Percentiles rank a stretch among this genome's conserved stretches.
These are phyloP conservation scores for Scolopax rusticola DNA, from an alignment of 2,797 vertebrate species.

Conservation along the genomic window DNA sequence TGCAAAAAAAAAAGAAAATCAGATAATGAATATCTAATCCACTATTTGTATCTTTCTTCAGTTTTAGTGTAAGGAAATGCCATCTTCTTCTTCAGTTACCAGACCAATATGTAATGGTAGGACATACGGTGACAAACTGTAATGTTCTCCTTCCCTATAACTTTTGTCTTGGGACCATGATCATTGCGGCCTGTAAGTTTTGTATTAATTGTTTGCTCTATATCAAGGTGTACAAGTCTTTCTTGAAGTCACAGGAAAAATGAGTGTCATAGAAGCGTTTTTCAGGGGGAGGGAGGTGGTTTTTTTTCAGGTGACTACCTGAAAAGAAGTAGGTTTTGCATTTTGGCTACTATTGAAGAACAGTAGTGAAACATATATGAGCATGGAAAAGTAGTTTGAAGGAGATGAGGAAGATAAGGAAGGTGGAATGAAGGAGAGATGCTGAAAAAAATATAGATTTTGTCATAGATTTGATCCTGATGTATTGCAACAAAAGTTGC, in stretches of 20 bases:
- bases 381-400: not conserved
- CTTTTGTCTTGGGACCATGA: not conserved
- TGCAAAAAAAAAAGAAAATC: not conserved
- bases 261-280: not conserved
- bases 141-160: not conserved
- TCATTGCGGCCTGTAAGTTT: not conserved
- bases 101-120: not conserved
- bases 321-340: not conserved
- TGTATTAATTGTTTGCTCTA: not conserved
- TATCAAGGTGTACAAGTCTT: accelerated
- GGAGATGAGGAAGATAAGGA: not conserved
- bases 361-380: not conserved
- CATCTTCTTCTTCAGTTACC: not conserved
- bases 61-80: not conserved
- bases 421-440: not conserved
- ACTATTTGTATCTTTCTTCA: not conserved
- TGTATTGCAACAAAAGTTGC: not conserved
- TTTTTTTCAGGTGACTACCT: not conserved
- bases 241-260: not conserved
- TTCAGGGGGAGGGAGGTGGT: not conserved
- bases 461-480: accelerated
- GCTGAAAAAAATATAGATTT: not conserved
- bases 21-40: not conserved
- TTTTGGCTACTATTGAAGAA: not conserved
- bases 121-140: not conserved